These are phyloP conservation scores for Arothron firmamentum DNA, from an alignment of 2,113 vertebrate species.

Conservation along the genomic window DNA sequence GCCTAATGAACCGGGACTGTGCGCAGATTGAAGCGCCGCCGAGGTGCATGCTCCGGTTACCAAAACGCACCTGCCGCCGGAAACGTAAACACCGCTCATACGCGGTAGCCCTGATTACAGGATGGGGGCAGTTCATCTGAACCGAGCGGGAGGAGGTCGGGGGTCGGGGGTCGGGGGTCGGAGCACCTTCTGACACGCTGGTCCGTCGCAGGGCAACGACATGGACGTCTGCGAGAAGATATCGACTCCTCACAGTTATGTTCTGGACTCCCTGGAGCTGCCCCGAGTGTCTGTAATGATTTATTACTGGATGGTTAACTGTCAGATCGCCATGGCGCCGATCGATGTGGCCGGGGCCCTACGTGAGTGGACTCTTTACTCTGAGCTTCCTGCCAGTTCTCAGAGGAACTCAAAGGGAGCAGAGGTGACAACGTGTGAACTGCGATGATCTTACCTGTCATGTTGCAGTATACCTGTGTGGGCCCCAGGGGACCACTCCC, in stretches of 20 bases:
- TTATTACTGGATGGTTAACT: slow-evolving; percentile 24
- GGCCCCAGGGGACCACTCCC: slow-evolving; percentile 89
- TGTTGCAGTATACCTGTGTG: slow-evolving; percentile 88
- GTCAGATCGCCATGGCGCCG: slow-evolving; percentile 6
- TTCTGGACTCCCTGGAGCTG: slow-evolving; percentile 3
- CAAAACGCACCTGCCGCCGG: too few species aligned
- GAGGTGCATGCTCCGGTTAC: not conserved
- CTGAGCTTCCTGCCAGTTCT: slow-evolving; percentile 15
- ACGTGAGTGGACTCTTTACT: slow-evolving; percentile 33
- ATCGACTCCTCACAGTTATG: not conserved
- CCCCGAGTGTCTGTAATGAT: slow-evolving; percentile 30
- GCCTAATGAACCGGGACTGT: not conserved
- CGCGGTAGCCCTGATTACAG: too few species aligned
- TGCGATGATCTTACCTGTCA: slow-evolving; percentile 82
- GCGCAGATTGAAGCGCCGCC: not conserved
- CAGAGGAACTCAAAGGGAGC: slow-evolving; percentile 13
- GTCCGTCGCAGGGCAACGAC: not conserved
- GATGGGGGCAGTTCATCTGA: not conserved
- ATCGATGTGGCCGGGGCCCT: slow-evolving; percentile 38
- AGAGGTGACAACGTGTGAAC: slow-evolving; percentile 36
- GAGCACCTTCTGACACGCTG: not conserved
- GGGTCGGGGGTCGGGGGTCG: not conserved
- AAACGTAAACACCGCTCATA: not conserved
- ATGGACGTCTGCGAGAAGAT: slow-evolving; percentile 2
- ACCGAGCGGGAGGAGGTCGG: not conserved